Evolutionary conservation across 2,888 invertebrate species (phyloP).

Genomic region (Xestia ashworthii): DNA sequence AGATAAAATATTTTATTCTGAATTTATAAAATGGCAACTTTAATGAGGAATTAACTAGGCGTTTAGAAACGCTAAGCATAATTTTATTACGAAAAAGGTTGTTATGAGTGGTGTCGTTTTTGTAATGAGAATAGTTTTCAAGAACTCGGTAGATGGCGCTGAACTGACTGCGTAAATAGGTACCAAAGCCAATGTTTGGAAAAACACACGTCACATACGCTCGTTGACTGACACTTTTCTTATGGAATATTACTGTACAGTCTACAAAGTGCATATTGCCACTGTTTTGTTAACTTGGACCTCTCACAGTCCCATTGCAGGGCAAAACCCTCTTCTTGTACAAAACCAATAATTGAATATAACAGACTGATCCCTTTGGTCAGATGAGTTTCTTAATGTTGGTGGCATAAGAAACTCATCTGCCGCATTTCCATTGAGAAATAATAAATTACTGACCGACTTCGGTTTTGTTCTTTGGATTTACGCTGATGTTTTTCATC

Average conservation of each 20-base stretch:
- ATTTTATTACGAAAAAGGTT: too few species aligned
- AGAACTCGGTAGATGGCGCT: too few species aligned
- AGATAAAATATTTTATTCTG: neutral
- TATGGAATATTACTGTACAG: neutral
- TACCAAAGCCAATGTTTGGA: too few species aligned
- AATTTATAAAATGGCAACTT: slow-evolving; percentile 30
- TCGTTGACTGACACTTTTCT: too few species aligned
- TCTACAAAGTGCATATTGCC: neutral
- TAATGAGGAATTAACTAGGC: neutral
- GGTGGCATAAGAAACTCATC: too few species aligned
- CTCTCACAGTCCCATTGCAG: neutral
- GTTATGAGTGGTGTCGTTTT: too few species aligned
- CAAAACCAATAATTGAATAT: too few species aligned
- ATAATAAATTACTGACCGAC: neutral
- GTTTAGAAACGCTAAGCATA: neutral
- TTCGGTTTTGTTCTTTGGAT: neutral
- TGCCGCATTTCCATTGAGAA: neutral
- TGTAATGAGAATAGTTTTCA: too few species aligned
- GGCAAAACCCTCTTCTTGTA: neutral
- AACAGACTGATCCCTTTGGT: neutral
- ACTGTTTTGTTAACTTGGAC: neutral
- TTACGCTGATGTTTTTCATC: neutral
- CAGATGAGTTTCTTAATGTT: neutral
- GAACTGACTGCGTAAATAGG: too few species aligned
- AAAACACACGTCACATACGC: too few species aligned